Evolutionary conservation across 2,888 invertebrate species (phyloP), one percentile per base, ranked within the genome.

Genomic region (Stenodera caucasica): DNA sequence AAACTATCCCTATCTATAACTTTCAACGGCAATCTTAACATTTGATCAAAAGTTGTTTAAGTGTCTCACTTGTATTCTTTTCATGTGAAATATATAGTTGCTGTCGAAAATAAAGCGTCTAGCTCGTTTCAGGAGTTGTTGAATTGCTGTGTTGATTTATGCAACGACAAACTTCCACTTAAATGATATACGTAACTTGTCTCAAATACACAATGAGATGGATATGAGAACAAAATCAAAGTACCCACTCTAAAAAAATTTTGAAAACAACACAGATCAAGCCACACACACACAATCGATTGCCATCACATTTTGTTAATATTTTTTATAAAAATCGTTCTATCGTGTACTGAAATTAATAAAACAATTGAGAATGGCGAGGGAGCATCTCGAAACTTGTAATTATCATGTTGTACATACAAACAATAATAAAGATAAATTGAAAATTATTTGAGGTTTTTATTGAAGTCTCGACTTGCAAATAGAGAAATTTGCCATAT

Each of bases 371-470:
- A 26, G 6, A 26, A 3, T 3, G 6, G 21, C 2, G 45, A 37
- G 37, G 8, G 15, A 7, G 21, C 45, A 65, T 64, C 62, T 65
- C 58, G 57, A 45, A 45, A 61, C 67, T 67, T 72, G 72, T 72
- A 71, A 72, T 70, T 72, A 72, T 69, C 69, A 70, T 63, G 58
- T 62, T 72, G 72, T 72, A 70, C 63, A 72, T 72, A 72, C 64
- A 60, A 53, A 30, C 58, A 60, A 67, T 67, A 69, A 69, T 64
- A 51, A 67, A 69, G 66, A 69, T 67, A 67, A 69, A 57, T 64
- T 70, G 68, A 70, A 68, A 69, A 67, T 58, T 67, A 67, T 60
- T 60, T 26, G 23, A 12, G n/a, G 26, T 50, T 49, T 54, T 49
- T 37, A 33, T 57, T 11, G 2, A 12, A 32, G 15, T 29, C 9